Conservation (phyloP, 2,113 vertebrate species). For the Periophthalmus modestus region DNA sequence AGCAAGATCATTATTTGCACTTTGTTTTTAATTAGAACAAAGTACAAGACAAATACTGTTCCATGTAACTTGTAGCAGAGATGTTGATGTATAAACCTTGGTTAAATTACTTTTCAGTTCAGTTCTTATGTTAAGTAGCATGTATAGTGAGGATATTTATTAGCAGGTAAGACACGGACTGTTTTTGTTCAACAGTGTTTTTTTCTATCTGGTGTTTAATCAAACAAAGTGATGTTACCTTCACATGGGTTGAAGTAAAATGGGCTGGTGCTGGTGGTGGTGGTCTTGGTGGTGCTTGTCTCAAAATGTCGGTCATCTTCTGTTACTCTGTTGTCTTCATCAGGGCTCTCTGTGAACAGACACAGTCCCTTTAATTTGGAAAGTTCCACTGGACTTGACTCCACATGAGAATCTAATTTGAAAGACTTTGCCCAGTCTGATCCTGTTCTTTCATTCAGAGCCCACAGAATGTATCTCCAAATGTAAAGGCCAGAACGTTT, state of each 20-base stretch:
- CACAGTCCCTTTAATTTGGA: not conserved
- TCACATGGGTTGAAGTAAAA: conserved; percentile 40
- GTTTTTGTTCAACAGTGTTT: not conserved
- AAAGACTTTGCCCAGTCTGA: not conserved
- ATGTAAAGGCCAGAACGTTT: not conserved
- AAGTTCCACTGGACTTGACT: not conserved
- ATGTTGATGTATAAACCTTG: too few relatives aligned
- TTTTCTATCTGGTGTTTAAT: not conserved
- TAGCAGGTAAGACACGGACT: not conserved
- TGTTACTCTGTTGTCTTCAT: conserved; percentile 44
- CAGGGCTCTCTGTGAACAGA: conserved; percentile 47
- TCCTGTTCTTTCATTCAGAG: not conserved
- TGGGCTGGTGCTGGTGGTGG: conserved; percentile 11
- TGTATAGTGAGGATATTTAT: not conserved
- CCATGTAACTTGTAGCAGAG: too few relatives aligned
- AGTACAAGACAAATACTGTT: too few relatives aligned
- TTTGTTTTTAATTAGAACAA: too few relatives aligned
- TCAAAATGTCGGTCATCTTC: conserved; percentile 14
- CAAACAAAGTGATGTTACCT: conserved; percentile 17
- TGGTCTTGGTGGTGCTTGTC: not conserved
- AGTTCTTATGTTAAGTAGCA: too few relatives aligned
- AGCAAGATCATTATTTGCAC: too few relatives aligned
- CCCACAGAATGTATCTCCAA: not conserved
- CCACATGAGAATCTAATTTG: not conserved
- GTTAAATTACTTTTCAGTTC: too few relatives aligned